Base-by-base conservation (phyloP, 1,140 invertebrate species). In the Triops cancriformis region DNA sequence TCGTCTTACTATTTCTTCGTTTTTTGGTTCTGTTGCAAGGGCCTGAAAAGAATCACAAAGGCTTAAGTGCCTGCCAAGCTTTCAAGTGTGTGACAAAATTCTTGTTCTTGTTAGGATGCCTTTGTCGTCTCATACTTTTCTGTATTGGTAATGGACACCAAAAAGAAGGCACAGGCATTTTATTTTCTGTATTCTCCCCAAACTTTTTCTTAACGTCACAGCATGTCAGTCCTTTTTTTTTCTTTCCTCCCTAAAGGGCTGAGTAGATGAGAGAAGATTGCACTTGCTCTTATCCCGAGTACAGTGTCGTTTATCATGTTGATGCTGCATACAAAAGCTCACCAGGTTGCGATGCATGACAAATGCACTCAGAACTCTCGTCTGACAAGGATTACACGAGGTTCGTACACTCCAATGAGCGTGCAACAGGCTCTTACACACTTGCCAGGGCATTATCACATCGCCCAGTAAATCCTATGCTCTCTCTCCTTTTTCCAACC, bases 271-370 rank as follows among this genome's bases (percentile, higher is more conserved):
- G 51, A 64, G 51, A 23, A 64, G 51, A 64, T 64, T 64, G 51
- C 51, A 23, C 51, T 64, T 64, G 51, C 51, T 64, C 51, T 64
- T 18, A 64, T 64, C 51, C 51, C 18, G 18, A 23, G 18, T 64
- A 23, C 51, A 64, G 51, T 64, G 51, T 64, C 51, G 51, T 64
- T 64, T 64, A 64, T 64, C 51, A n/a, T 64, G 51, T 64, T 64
- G 51, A 64, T 64, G 51, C 51, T 64, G 51, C 51, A 64, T 64
- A 64, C 51, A 64, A 64, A 64, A 64, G 51, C 51, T 64, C 51
- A 23, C 51, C 51, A 64, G 51, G 51, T 64, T 64, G 51, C 51
- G 51, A 64, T 64, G 51, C 51, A 64, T 64, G 51, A 64, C 51
- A 64, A 64, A 64, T 64, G 51, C 51, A 64, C 51, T 64, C 51